Base-by-base conservation (phyloP, 2,113 vertebrate species). In the Bos indicus region DNA sequence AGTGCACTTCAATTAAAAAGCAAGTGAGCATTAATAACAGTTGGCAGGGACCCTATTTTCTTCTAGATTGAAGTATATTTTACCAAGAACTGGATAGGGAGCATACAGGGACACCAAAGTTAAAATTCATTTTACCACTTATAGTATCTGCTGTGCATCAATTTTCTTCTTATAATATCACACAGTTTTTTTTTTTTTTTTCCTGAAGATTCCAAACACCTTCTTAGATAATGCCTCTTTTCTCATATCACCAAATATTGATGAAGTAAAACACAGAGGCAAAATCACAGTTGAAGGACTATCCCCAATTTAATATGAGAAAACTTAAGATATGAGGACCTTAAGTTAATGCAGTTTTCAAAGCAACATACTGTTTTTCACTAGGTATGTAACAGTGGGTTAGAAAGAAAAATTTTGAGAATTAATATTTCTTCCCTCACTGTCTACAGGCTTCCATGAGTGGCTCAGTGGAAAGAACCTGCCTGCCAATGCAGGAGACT, bases 1-100 rank as follows among this genome's bases (percentile, higher is more conserved):
- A 97, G 83, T 97, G 87, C 0, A 1, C 96, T 94, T 97, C 97
- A 97, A 98, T 98, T 98, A 98, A 98, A 97, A 98, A 54, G 71
- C 94, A 97, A 97, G 93, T 1, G 13, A 93, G 71, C 91, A 95
- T 97, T 97, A 96, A 97, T 95, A 97, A 96, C 40, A 95, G 89
- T 62, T 97, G 94, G 82, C 97, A 93, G 86, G 56, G 57, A 67
- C 89, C 91, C 86, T 94, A 92, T 94, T 97, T 97, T 90, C 91
- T 95, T 95, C 89, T 67, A 94, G 89, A 97, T 28, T 95, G 91
- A 96, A 98, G 94, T 98, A 97, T 88, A 97, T 94, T 98, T 97
- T 80, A 93, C 89, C 88, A 81, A 96, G 91, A 90, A 90, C 74
- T 56, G 62, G 91, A 67, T 40, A 94, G 84, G 62, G 25, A 97